Conservation (phyloP, 2,888 invertebrate species). For the Thysanoteuthis rhombus region DNA sequence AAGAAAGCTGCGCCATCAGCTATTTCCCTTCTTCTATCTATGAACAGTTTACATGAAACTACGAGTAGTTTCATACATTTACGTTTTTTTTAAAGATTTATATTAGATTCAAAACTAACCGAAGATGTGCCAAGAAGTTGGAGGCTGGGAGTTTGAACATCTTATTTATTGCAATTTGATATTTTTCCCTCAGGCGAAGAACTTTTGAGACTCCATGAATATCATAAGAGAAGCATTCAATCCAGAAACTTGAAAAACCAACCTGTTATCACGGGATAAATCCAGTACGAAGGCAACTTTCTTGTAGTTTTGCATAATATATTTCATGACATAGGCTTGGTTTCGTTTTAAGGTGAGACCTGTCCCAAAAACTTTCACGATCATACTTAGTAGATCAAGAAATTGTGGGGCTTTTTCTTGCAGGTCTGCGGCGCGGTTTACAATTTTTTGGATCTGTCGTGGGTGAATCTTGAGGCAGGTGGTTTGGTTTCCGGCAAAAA, state of each 20-base stretch:
- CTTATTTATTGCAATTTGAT: no score
- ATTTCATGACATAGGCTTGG: constrained; percentile 67
- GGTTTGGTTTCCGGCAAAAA: constrained; percentile 64
- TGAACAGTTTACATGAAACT: no score
- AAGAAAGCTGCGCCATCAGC: no score
- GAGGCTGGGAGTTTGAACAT: no score
- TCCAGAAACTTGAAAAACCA: background rate
- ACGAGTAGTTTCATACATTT: no score
- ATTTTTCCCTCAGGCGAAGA: no score
- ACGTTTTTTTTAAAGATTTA: no score
- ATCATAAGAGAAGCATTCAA: background rate
- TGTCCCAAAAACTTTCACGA: constrained; percentile 63
- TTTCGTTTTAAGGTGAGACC: constrained; percentile 66
- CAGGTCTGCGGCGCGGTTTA: constrained; percentile 60
- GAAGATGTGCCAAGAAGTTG: no score
- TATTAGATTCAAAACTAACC: no score
- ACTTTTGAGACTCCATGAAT: no score
- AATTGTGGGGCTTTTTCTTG: constrained; percentile 65
- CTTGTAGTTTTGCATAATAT: constrained; percentile 67
- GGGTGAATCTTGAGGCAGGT: constrained; percentile 65
- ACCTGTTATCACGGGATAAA: constrained; percentile 60
- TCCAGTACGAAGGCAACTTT: constrained; percentile 64
- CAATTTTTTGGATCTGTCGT: constrained; percentile 65
- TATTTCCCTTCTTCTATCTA: no score
- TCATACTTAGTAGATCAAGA: constrained; percentile 62